These are phyloP conservation scores for Eupithecia centaureata DNA, from an alignment of 2,888 invertebrate genomes.

Conservation along the genomic window DNA sequence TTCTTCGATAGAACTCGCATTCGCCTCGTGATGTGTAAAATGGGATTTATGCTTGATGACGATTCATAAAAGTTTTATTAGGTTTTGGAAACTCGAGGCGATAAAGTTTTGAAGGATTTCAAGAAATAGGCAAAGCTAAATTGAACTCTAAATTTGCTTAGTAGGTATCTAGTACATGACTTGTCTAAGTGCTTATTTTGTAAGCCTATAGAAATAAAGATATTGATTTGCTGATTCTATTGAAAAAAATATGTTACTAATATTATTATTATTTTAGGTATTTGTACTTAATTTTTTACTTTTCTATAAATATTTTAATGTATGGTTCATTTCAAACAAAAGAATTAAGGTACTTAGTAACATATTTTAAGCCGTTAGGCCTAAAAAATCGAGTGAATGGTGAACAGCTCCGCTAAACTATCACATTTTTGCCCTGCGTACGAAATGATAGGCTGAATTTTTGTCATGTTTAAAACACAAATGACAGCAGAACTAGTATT, in stretches of 20 bases:
- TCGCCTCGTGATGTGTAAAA: conserved; percentile 51
- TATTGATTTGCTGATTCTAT: too few relatives aligned
- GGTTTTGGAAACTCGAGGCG: conserved; percentile 37
- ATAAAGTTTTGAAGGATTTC: conserved; percentile 32
- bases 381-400: neutral
- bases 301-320: too few relatives aligned
- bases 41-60: conserved; percentile 47
- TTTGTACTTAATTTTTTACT: too few relatives aligned
- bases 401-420: neutral
- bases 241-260: too few relatives aligned
- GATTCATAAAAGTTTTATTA: conserved; percentile 46
- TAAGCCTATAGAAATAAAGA: too few relatives aligned
- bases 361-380: neutral
- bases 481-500: neutral
- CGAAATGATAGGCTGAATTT: neutral
- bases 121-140: conserved; percentile 30
- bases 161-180: too few relatives aligned
- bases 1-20: conserved; percentile 41
- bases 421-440: neutral
- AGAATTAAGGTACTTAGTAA: neutral
- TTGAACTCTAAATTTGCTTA: neutral
- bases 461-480: neutral
- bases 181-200: too few relatives aligned
- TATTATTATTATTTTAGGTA: too few relatives aligned
- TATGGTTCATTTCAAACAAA: neutral